These are phyloP conservation scores for Nowickia ferox DNA, from an alignment of 2,888 invertebrate genomes.

Conservation along the genomic window DNA sequence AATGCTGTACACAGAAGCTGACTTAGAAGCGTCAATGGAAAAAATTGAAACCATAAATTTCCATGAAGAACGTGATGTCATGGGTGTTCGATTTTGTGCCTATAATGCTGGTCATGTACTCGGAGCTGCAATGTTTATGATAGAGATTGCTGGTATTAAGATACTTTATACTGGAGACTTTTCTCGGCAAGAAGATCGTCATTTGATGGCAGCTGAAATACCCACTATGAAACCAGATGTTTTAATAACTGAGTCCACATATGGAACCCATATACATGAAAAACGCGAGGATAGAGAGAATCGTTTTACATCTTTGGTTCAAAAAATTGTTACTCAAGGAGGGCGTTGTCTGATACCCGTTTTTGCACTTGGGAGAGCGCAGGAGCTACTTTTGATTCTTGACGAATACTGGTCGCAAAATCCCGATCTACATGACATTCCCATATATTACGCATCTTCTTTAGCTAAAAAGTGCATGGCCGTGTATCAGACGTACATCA, in stretches of 20 bases:
- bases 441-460: slow-evolving; percentile 99
- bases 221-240: slow-evolving; percentile 98
- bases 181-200: slow-evolving; percentile 98
- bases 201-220: slow-evolving; percentile 99
- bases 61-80: slow-evolving; percentile 98
- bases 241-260: slow-evolving; percentile 98
- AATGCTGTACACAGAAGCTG: slow-evolving; percentile 98
- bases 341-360: slow-evolving; percentile 99
- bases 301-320: slow-evolving; percentile 95
- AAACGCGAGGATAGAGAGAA: slow-evolving; percentile 98
- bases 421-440: slow-evolving; percentile 94
- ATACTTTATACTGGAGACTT: slow-evolving; percentile 99
- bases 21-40: slow-evolving; percentile 98
- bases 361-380: slow-evolving; percentile 98
- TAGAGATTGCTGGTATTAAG: slow-evolving; percentile 99
- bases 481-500: slow-evolving; percentile 99
- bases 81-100: slow-evolving; percentile 98
- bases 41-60: slow-evolving; percentile 99
- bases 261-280: slow-evolving; percentile 99
- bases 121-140: slow-evolving; percentile 99
- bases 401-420: slow-evolving; percentile 99
- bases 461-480: slow-evolving; percentile 99
- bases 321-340: slow-evolving; percentile 98
- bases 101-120: slow-evolving; percentile 99
- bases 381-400: slow-evolving; percentile 95